Evolutionary conservation across 2,888 invertebrate species (phyloP).

Genomic region (Cataglyphis cursor): DNA sequence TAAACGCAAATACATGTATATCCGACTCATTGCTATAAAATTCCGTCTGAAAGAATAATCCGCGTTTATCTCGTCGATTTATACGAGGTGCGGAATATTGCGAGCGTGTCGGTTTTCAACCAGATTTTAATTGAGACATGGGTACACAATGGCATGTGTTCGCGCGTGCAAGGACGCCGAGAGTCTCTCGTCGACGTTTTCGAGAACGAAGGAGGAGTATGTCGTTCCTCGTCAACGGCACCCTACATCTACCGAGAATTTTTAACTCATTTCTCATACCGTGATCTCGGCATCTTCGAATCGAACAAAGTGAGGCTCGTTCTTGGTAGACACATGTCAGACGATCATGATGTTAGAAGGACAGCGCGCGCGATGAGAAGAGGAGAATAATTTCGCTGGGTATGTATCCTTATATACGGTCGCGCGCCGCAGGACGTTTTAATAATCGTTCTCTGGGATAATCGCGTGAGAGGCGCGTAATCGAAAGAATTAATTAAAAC

Average conservation of each 20-base stretch:
- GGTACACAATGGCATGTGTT: slow-evolving; percentile 40
- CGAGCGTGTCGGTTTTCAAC: slow-evolving; percentile 53
- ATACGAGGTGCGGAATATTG: slow-evolving; percentile 61
- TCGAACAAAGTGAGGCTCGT: slow-evolving; percentile 42
- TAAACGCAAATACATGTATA: not conserved
- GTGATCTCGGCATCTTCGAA: slow-evolving; percentile 14
- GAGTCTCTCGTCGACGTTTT: slow-evolving; percentile 29
- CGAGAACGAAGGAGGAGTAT: slow-evolving; percentile 5
- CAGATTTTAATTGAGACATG: slow-evolving; percentile 73
- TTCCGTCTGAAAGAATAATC: not conserved
- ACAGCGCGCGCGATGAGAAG: slow-evolving; percentile 23
- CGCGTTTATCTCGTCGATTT: slow-evolving; percentile 40
- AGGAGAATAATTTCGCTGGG: slow-evolving; percentile 9
- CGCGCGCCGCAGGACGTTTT: slow-evolving; percentile 17
- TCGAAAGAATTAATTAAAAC: slow-evolving; percentile 48
- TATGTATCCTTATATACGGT: slow-evolving; percentile 8
- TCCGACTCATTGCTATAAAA: not conserved
- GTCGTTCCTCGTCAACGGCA: slow-evolving; percentile 38
- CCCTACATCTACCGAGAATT: slow-evolving; percentile 21
- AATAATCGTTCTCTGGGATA: slow-evolving; percentile 46
- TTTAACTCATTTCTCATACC: slow-evolving; percentile 3
- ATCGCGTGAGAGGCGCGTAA: slow-evolving; percentile 27
- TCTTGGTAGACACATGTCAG: slow-evolving; percentile 51
- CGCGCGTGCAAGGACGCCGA: slow-evolving; percentile 60
- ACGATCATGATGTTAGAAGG: slow-evolving; percentile 39